phyloP scores from a whole-genome alignment of 2,888 invertebrate genomes.

The Agonopterix alstromeriana region DNA sequence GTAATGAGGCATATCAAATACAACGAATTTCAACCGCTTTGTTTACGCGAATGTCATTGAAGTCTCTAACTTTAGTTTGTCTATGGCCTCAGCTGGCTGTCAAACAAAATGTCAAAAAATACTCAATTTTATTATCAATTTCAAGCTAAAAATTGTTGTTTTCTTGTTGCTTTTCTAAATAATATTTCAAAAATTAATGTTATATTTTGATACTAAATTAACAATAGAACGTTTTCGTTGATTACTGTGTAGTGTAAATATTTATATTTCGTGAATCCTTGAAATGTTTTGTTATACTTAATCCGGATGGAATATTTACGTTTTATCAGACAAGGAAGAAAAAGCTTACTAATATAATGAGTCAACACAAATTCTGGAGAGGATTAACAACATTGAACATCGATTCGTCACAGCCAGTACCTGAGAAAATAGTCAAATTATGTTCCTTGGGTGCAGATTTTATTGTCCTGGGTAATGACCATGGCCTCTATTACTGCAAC shows the following conservation, averaged over 20 bases:
- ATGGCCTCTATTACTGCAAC: slow-evolving; percentile 60
- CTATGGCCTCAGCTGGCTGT: not conserved
- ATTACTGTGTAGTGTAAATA: no score
- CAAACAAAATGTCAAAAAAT: not conserved
- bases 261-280: no score
- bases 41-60: no score
- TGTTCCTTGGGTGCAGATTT: slow-evolving; percentile 54
- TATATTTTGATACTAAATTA: not conserved
- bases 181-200: not conserved
- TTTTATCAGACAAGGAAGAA: slow-evolving; percentile 13
- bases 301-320: no score
- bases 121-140: not conserved
- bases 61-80: not conserved
- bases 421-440: slow-evolving; percentile 65
- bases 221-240: not conserved
- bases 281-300: no score
- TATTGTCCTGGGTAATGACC: slow-evolving; percentile 63
- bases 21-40: no score
- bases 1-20: no score
- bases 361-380: slow-evolving; percentile 69
- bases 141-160: not conserved
- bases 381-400: slow-evolving; percentile 54
- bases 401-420: slow-evolving; percentile 49
- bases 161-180: no score
- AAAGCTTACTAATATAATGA: slow-evolving; percentile 42